Evolutionary conservation across 2,888 invertebrate species (phyloP).

Genomic region (Drosophila paramelanica): DNA sequence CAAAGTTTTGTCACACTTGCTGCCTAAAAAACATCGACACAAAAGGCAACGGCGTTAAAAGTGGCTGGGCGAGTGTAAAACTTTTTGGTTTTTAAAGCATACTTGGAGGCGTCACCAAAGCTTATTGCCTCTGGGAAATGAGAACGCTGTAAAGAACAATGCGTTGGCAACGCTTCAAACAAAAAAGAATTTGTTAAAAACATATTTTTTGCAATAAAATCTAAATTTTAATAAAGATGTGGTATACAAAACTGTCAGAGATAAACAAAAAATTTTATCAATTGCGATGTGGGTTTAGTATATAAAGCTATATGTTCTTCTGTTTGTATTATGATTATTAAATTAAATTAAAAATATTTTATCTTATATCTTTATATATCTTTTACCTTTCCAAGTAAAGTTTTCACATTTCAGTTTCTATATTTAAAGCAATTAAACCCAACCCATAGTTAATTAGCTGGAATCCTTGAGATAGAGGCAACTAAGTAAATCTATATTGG

Average conservation of each 20-base stretch:
- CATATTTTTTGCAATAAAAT: neutral
- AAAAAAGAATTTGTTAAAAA: slow-evolving; percentile 1
- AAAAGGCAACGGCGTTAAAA: slow-evolving; percentile 40
- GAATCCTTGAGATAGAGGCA: neutral
- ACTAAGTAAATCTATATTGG: neutral
- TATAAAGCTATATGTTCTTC: too few species aligned
- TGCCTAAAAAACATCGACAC: slow-evolving; percentile 37
- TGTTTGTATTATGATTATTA: too few species aligned
- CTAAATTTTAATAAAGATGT: neutral
- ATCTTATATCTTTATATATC: too few species aligned
- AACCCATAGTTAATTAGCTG: too few species aligned
- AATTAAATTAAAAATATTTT: too few species aligned
- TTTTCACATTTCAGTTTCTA: too few species aligned
- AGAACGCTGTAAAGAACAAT: neutral
- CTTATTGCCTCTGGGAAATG: slow-evolving; percentile 28
- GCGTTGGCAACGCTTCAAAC: neutral
- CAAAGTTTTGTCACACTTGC: slow-evolving; percentile 45
- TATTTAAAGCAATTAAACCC: neutral
- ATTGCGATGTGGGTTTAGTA: too few species aligned
- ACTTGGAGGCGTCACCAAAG: slow-evolving; percentile 43
- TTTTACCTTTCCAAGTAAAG: too few species aligned
- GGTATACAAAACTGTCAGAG: too few species aligned
- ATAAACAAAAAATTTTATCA: too few species aligned
- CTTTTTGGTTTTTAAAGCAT: slow-evolving; percentile 41
- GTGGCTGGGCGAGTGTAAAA: slow-evolving; percentile 43